Base-by-base conservation (phyloP, 1,140 invertebrate genomes). In the Nomia melanderi region DNA sequence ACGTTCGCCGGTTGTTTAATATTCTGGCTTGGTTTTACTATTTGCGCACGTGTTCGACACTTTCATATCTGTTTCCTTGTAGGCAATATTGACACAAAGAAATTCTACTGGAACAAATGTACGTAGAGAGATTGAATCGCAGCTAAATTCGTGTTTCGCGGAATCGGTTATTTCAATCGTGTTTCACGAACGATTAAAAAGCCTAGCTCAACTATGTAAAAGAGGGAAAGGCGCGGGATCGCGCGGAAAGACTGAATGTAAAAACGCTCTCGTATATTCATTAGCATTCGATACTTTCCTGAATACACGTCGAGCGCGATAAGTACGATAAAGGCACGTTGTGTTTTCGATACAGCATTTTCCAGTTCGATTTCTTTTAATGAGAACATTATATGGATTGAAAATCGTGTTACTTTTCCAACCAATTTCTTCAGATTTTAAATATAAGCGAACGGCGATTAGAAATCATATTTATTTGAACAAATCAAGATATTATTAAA, bases 31-130 rank as follows among this genome's bases (percentile, higher is more conserved):
- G 33, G 23, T 41, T 64, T 73, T 39, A 31, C 25, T 54, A 53
- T 64, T 64, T 64, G 25, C 20, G n/a, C 31, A 33, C 29, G 29
- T 33, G 54, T 59, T 25, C 17, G 27, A 71, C 27, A 33, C 54
- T 71, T 63, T 47, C 70, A 53, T 63, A 50, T 63, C 23, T 63
- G 44, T 27, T 33, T 25, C n/a, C 25, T 63, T 27, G 53, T 50
- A 36, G 57, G 20, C n/a, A 36, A 63, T 29, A 14, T 73, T 62
- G 44, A 63, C 44, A 17, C 25, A 12, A 23, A 23, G 25, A 63
- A 63, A 72, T 62, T 62, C 57, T 29, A 72, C 25, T 20, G 59
- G 23, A 53, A 72, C 12, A 31, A 12, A 5, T 6, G 41, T 7
- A 9, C 7, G 4, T 9, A n/a, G 31, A 5, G 6, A 25, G 7